phyloP scores from a whole-genome alignment of 2,113 vertebrate species.

The Dipodomys stephensi region DNA sequence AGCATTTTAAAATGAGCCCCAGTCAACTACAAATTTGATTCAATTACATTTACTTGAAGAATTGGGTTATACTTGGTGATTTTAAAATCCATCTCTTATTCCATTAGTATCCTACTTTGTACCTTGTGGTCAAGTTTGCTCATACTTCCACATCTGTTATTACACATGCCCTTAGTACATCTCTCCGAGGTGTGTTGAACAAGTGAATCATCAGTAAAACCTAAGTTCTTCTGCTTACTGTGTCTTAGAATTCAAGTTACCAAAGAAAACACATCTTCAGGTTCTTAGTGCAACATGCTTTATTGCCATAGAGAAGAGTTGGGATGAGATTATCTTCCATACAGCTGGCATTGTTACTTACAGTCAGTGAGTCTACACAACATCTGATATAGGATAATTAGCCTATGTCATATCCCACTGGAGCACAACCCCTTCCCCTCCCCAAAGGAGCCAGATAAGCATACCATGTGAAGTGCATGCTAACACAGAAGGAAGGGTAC shows the following conservation, averaged over 20 bases:
- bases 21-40: not conserved
- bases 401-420: too few relatives aligned
- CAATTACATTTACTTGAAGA: constrained; percentile 6
- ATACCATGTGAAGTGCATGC: not conserved
- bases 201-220: not conserved
- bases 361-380: not conserved
- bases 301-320: not conserved
- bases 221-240: not conserved
- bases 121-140: constrained; percentile 12
- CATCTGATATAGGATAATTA: not conserved
- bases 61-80: not conserved
- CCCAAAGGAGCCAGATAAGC: not conserved
- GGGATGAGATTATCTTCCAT: not conserved
- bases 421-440: too few relatives aligned
- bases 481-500: not conserved
- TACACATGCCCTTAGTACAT: not conserved
- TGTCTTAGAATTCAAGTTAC: not conserved
- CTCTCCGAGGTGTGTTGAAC: not conserved
- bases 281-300: not conserved
- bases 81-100: not conserved
- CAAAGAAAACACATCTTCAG: not conserved
- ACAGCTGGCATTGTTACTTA: not conserved
- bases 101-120: not conserved
- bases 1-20: not conserved
- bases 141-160: not conserved